Percentiles rank a stretch among this genome's conserved stretches.
Conservation (phyloP, 2,888 invertebrate genomes). For the Fragum sueziense region DNA sequence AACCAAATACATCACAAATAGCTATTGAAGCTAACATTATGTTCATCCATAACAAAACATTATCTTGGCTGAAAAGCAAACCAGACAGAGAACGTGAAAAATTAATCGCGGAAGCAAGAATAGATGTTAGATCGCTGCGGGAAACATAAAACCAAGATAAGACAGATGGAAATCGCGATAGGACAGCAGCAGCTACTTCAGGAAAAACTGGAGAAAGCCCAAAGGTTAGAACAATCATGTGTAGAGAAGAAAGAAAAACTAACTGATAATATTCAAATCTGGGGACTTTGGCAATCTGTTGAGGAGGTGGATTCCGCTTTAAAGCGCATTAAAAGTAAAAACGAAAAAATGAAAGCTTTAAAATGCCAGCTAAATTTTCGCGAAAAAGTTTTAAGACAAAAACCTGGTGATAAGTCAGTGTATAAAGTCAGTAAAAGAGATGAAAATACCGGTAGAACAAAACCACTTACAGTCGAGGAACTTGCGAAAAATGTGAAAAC, state of each 20-base stretch:
- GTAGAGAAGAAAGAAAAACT: slow-evolving; percentile 30
- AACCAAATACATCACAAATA: slow-evolving; percentile 32
- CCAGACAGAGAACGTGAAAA: slow-evolving; percentile 1
- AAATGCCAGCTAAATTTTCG: slow-evolving; percentile 35
- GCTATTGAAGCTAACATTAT: slow-evolving; percentile 34
- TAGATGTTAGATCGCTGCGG: slow-evolving; percentile 27
- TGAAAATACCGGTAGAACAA: not conserved
- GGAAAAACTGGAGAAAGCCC: slow-evolving; percentile 2
- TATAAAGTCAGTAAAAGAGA: not conserved
- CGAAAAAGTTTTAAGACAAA: slow-evolving; percentile 37
- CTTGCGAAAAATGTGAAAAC: slow-evolving; percentile 22
- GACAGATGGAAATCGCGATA: not conserved
- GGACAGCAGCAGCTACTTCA: not conserved
- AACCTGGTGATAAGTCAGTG: slow-evolving; percentile 12
- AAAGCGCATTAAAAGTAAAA: slow-evolving; percentile 17
- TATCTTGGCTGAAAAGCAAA: slow-evolving; percentile 21
- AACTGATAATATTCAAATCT: slow-evolving; percentile 41
- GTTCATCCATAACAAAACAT: slow-evolving; percentile 45
- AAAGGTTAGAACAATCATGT: not conserved
- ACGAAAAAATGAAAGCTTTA: slow-evolving; percentile 26
- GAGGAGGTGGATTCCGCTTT: slow-evolving; percentile 35
- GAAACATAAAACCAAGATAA: not conserved
- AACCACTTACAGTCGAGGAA: slow-evolving; percentile 11
- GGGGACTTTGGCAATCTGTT: slow-evolving; percentile 50
- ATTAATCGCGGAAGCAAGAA: slow-evolving; percentile 24